Conservation (phyloP, 2,797 vertebrate species). For the Catostomus latipinnis region DNA sequence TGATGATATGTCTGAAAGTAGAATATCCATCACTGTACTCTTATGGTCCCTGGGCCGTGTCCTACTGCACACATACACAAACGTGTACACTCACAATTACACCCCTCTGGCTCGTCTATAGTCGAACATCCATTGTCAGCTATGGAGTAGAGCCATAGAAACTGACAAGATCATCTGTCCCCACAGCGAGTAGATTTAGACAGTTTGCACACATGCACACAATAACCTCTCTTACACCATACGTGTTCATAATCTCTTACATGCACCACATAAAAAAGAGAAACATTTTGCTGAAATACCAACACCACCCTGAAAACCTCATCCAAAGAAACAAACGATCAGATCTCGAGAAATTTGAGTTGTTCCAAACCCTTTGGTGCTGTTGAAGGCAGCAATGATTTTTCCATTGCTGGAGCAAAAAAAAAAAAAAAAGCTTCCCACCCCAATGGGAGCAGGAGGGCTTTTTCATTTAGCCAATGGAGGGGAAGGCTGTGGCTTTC, state of each 20-base stretch:
- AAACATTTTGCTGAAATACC: slow-evolving; percentile 16
- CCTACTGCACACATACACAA: slow-evolving; percentile 27
- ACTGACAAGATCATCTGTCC: slow-evolving; percentile 66
- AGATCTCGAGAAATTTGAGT: slow-evolving; percentile 22
- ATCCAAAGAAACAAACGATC: slow-evolving; percentile 18
- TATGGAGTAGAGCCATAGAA: slow-evolving; percentile 64
- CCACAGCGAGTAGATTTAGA: slow-evolving; percentile 70
- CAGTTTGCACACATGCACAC: slow-evolving; percentile 56
- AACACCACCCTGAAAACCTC: slow-evolving; percentile 39
- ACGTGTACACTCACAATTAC: slow-evolving; percentile 21
- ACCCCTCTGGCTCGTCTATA: slow-evolving; percentile 67
- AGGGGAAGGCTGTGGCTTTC: slow-evolving; percentile 79
- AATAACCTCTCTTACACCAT: slow-evolving; percentile 31
- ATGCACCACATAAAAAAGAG: slow-evolving; percentile 20
- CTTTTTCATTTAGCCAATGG: slow-evolving; percentile 76
- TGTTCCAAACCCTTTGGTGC: slow-evolving; percentile 8
- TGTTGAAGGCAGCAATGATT: slow-evolving; percentile 42
- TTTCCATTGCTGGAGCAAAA: slow-evolving; percentile 61
- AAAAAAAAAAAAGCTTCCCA: slow-evolving; percentile 55
- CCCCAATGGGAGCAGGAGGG: slow-evolving; percentile 64
- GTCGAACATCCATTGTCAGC: slow-evolving; percentile 76
- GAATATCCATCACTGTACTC: slow-evolving; percentile 74
- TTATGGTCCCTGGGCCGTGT: slow-evolving; percentile 50
- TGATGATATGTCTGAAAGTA: slow-evolving; percentile 76
- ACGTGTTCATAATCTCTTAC: slow-evolving; percentile 42